These are phyloP conservation scores for Conger conger DNA, from an alignment of 2,113 vertebrate genomes.

Conservation along the genomic window DNA sequence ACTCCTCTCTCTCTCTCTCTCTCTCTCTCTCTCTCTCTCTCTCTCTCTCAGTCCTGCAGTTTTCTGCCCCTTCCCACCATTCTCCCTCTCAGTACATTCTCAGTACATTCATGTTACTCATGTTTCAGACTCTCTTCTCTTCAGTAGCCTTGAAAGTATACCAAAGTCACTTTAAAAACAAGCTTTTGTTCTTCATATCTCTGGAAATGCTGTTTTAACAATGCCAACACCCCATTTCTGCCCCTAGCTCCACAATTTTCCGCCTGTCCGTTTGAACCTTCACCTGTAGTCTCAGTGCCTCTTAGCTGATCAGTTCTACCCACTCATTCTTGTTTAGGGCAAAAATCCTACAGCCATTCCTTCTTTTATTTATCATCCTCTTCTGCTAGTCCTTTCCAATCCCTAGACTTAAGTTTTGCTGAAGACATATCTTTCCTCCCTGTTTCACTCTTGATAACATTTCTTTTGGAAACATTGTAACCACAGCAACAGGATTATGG, in stretches of 20 bases:
- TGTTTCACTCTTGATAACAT: background rate
- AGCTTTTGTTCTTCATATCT: background rate
- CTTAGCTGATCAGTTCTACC: too few species aligned
- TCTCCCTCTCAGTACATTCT: background rate
- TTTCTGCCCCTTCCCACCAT: background rate
- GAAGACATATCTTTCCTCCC: background rate
- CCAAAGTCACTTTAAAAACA: background rate
- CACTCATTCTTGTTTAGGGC: too few species aligned
- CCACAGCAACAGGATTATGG: slow-evolving; percentile 8
- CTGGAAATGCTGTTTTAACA: background rate
- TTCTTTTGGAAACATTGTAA: background rate
- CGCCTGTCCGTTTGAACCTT: too few species aligned
- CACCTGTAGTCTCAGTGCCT: too few species aligned
- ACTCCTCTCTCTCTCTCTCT: background rate
- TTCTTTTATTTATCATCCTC: background rate
- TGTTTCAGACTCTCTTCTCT: background rate
- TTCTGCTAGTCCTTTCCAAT: background rate
- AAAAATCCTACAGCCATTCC: background rate
- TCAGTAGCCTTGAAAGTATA: background rate
- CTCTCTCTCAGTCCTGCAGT: background rate
- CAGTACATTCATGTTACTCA: background rate
- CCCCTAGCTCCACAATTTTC: slow-evolving; percentile 28
- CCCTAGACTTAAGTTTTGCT: background rate
- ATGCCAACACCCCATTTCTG: background rate
- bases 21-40: background rate